A percentile compares a stretch with the other conserved stretches of the same genome.
These are phyloP conservation scores for Psilanteris sp. DNA, from an alignment of 1,140 invertebrate species.

Conservation along the genomic window DNA sequence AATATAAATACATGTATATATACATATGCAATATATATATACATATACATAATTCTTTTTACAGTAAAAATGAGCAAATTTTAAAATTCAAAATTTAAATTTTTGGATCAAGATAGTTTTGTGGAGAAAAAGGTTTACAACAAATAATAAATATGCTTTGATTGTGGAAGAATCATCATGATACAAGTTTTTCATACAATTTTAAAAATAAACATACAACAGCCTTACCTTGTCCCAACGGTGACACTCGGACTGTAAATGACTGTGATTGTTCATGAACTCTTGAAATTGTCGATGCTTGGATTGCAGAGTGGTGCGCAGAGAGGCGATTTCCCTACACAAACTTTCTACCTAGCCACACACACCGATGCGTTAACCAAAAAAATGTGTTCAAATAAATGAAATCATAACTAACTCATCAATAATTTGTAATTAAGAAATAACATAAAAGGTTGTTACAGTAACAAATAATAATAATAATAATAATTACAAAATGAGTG, in stretches of 20 bases:
- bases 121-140: too few relatives aligned
- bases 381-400: slow-evolving; percentile 65
- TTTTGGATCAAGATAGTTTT: too few relatives aligned
- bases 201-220: slow-evolving; percentile 39
- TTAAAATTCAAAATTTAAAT: too few relatives aligned
- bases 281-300: slow-evolving; percentile 78
- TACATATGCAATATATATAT: too few relatives aligned
- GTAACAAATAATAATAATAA: slow-evolving; percentile 13
- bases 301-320: slow-evolving; percentile 78
- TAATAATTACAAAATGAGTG: slow-evolving; percentile 2
- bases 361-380: slow-evolving; percentile 78
- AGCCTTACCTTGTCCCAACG: slow-evolving; percentile 75
- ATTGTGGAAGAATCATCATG: too few relatives aligned
- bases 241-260: slow-evolving; percentile 67
- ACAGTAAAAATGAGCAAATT: too few relatives aligned
- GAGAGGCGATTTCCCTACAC: slow-evolving; percentile 79
- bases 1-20: too few relatives aligned
- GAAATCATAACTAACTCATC: slow-evolving; percentile 47
- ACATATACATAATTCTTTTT: too few relatives aligned
- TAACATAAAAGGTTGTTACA: too few relatives aligned
- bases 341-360: slow-evolving; percentile 80
- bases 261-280: slow-evolving; percentile 75
- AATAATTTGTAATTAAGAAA: slow-evolving; percentile 17
- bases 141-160: too few relatives aligned
- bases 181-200: too few relatives aligned